These are phyloP conservation scores for Corythoichthys intestinalis DNA, from an alignment of 2,113 vertebrate genomes.

Conservation along the genomic window DNA sequence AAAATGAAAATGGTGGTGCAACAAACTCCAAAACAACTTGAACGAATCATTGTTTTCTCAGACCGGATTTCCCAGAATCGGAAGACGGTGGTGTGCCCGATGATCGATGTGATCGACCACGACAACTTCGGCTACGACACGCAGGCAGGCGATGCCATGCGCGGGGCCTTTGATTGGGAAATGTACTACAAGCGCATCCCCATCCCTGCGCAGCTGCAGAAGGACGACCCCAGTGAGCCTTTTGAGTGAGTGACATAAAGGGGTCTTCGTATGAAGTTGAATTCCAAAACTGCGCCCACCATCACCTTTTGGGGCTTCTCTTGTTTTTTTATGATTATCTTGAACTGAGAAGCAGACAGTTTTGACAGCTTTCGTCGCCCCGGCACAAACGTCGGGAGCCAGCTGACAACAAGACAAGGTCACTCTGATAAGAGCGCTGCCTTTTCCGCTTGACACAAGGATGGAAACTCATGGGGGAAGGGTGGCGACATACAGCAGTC, in stretches of 20 bases:
- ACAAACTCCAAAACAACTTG: no score
- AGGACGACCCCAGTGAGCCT: slow-evolving; percentile 86
- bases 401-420: slow-evolving; percentile 3
- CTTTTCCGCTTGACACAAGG: not conserved
- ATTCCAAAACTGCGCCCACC: not conserved
- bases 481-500: not conserved
- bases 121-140: slow-evolving; percentile 96
- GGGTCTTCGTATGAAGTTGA: slow-evolving; percentile 19
- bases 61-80: slow-evolving; percentile 93
- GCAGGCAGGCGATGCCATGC: slow-evolving; percentile 94
- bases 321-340: not conserved
- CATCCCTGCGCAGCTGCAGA: slow-evolving; percentile 86
- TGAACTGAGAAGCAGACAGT: not conserved
- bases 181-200: slow-evolving; percentile 99
- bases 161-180: slow-evolving; percentile 98
- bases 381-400: not conserved
- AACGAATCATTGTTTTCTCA: slow-evolving; percentile 43
- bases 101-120: slow-evolving; percentile 98
- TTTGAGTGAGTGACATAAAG: slow-evolving; percentile 84
- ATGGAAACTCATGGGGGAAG: not conserved
- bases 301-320: not conserved
- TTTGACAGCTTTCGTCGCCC: not conserved
- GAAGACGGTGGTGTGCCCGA: slow-evolving; percentile 92
- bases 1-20: no score
- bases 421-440: slow-evolving; percentile 1